phyloP scores from a whole-genome alignment of 2,113 vertebrate species.

The Cryptomyrus ogoouensis region DNA sequence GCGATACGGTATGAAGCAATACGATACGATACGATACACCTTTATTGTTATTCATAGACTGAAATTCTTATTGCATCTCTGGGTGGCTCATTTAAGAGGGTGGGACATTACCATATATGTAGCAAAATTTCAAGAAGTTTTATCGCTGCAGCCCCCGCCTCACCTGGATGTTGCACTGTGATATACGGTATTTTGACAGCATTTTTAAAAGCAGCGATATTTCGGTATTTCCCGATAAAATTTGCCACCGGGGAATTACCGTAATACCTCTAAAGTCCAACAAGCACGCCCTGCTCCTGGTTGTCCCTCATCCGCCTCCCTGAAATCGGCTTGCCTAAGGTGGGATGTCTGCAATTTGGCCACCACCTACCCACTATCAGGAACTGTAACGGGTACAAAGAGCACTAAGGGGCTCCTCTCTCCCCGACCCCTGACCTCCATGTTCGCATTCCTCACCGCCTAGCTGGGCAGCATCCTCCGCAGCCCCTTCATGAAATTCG shows the following conservation, averaged over 20 bases:
- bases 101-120: too few species aligned
- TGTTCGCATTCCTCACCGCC: not conserved
- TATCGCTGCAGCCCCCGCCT: not conserved
- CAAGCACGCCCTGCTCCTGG: not conserved
- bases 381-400: not conserved
- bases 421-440: not conserved
- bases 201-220: not conserved
- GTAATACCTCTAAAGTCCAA: not conserved
- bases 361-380: not conserved
- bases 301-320: not conserved
- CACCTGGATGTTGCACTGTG: not conserved
- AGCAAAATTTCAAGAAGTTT: not conserved
- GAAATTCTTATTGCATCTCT: too few species aligned
- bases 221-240: not conserved
- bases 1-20: too few species aligned
- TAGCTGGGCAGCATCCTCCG: constrained; percentile 77
- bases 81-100: too few species aligned
- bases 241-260: not conserved
- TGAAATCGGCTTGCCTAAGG: not conserved
- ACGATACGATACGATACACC: too few species aligned
- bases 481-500: constrained; percentile 87
- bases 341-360: not conserved
- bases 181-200: not conserved
- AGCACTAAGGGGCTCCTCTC: not conserved
- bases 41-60: too few species aligned